Evolutionary conservation across 2,888 invertebrate species (phyloP), one percentile per base, ranked within the genome.

Genomic region (Pedicia rivosa): DNA sequence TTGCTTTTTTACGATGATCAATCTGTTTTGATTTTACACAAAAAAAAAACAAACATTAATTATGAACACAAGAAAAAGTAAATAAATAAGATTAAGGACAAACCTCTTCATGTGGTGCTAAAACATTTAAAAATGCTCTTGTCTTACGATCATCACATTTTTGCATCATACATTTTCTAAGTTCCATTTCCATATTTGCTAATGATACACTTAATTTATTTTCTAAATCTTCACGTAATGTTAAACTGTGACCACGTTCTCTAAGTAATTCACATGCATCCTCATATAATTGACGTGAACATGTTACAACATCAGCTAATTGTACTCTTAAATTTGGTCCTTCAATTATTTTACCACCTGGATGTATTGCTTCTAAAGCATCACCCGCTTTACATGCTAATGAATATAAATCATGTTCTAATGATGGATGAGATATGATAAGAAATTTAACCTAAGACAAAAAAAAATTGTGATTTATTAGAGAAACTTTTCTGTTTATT

Each of bases 341-440:
- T 50, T 86, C 79, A 35, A 84, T 62, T 22, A 90, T 68, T 51
- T 78, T 78, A 8, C 88, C 88, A 40, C 79, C 78, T 0, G 81
- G 84, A 65, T 79, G 88, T 55, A 82, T 71, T 39, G 70, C 69
- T 50, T 82, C 81, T 35, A 83, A 57, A 42, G 72, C 70, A 17
- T 66, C 63, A n/a, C 74, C 70, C 2, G 77, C 72, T 43, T 79
- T 74, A 32, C 76, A 70, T 10, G 87, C 86, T 35, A 79, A 63
- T 34, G 76, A 69, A 55, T 82, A 80, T 20, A 87, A 67, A 50
- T 79, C 76, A n/a, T 72, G 68, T 47, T 80, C 79, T 25, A 81
- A 58, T 24, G 65, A 63, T 27, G 74, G 72, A 57, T 80, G 71
- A 14, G 74, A 74, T 45, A 78, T 73, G 28, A 76, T 71, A 25